Percentiles rank a stretch among this genome's conserved stretches.
Evolutionary conservation across 2,888 invertebrate genomes (phyloP).

Genomic region (Hymenopus coronatus): DNA sequence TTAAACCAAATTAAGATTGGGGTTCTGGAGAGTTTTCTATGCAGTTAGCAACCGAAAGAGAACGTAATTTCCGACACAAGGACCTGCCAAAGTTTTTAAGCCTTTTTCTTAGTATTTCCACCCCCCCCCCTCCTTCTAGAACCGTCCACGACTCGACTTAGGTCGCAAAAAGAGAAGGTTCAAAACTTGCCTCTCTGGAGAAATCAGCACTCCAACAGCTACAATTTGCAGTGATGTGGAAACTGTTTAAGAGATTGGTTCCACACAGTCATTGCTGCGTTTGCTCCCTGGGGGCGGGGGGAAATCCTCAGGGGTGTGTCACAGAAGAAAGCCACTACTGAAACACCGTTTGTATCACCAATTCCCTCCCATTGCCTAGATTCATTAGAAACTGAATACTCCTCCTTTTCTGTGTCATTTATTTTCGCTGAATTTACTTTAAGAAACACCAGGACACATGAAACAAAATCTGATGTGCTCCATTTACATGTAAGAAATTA

Average conservation of each 20-base stretch:
- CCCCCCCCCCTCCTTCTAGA: neutral
- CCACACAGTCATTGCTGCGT: slow-evolving; percentile 1
- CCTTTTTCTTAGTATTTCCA: neutral
- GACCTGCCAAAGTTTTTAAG: neutral
- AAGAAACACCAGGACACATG: too few relatives aligned
- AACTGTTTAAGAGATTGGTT: slow-evolving; percentile 13
- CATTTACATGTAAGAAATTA: too few relatives aligned
- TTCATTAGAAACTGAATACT: neutral
- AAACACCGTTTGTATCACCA: neutral
- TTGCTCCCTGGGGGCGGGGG: neutral
- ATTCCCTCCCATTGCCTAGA: neutral
- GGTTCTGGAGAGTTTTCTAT: neutral
- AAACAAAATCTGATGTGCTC: too few relatives aligned
- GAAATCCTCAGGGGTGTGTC: neutral
- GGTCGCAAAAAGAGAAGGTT: neutral
- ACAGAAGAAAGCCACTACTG: neutral
- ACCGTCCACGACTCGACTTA: neutral
- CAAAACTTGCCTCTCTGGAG: slow-evolving; percentile 1
- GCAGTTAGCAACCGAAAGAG: neutral
- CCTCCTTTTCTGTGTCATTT: neutral
- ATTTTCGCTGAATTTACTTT: too few relatives aligned
- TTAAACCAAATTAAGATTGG: neutral
- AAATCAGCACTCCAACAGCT: neutral
- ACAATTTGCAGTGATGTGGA: slow-evolving; percentile 1
- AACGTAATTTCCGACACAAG: neutral